Base-by-base conservation (phyloP, 2,113 vertebrate genomes). In the Machaerirhynchus nigripectus region DNA sequence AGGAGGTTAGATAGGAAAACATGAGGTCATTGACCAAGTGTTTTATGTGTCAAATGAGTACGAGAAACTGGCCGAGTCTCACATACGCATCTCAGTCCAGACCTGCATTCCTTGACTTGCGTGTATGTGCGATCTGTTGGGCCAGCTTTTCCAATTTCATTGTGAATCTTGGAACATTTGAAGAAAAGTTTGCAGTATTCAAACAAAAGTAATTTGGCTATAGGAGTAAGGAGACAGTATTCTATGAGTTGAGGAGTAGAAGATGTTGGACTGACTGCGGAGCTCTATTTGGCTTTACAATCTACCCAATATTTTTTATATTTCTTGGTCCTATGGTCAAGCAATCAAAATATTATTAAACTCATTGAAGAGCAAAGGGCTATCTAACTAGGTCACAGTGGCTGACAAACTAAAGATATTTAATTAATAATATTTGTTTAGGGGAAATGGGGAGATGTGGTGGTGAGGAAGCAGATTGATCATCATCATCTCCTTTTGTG, bases 371-470 rank as follows among this genome's bases (percentile, higher is more conserved):
- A 85, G 13, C 26, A 53, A 18, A 83, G 65, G 17, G 19, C 35
- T 76, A 15, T 35, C 15, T 74, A 37, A 53, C 11, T n/a, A 44
- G 14, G 28, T 91, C 28, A 60, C 27, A 7, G 18, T 76, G 40
- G 3, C 37, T 61, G 33, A 31, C 23, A 47, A 69, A 73, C 23
- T 60, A 64, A 68, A 18, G 21, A 26, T 50, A 81, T 76, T 86
- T 26, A 74, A 35, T 70, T 76, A 2, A 33, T 46, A n/a, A 7
- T 57, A 24, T 57, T 84, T 84, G 13, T 82, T 50, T 52, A 12
- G 2, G 5, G 13, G 10, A 42, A 8, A 5, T 3, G 4, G 2
- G 4, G 3, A 4, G 6, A 11, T 9, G 17, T 57, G 26, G 27
- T 52, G 22, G 9, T 37, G 27, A 44, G 12, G 22, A 50, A 15